phyloP scores from a whole-genome alignment of 2,113 vertebrate species.

The Vidua chalybeata region DNA sequence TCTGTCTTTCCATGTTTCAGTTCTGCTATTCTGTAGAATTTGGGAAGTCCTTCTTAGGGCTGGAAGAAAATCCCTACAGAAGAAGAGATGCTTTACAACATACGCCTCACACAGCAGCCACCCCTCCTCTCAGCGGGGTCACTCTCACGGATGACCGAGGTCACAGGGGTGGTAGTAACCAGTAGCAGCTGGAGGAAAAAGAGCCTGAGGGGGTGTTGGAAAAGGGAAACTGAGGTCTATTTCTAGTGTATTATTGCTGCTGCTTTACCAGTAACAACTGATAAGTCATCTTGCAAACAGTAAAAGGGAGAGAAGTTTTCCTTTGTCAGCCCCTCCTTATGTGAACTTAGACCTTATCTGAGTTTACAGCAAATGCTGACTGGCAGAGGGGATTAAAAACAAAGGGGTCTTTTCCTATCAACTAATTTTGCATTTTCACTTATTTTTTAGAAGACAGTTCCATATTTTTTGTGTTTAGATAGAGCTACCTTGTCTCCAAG shows the following conservation, averaged over 20 bases:
- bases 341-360: neutral
- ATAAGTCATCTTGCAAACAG: neutral
- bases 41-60: neutral
- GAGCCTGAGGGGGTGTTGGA: neutral
- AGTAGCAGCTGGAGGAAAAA: neutral
- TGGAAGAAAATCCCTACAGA: neutral
- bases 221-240: neutral
- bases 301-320: neutral
- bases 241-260: neutral
- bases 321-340: neutral
- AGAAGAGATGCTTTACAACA: neutral
- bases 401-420: neutral
- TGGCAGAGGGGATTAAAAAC: neutral
- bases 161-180: neutral
- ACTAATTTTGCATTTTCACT: neutral
- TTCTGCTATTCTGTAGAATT: neutral
- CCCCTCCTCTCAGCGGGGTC: neutral
- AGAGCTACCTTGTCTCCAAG: neutral
- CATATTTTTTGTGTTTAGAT: neutral
- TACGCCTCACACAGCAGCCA: neutral
- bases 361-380: neutral
- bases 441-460: neutral
- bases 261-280: neutral
- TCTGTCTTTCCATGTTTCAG: neutral
- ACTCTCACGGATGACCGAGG: neutral